These are phyloP conservation scores for Tetramorium simillimum DNA, from an alignment of 1,140 invertebrate species.

Conservation along the genomic window DNA sequence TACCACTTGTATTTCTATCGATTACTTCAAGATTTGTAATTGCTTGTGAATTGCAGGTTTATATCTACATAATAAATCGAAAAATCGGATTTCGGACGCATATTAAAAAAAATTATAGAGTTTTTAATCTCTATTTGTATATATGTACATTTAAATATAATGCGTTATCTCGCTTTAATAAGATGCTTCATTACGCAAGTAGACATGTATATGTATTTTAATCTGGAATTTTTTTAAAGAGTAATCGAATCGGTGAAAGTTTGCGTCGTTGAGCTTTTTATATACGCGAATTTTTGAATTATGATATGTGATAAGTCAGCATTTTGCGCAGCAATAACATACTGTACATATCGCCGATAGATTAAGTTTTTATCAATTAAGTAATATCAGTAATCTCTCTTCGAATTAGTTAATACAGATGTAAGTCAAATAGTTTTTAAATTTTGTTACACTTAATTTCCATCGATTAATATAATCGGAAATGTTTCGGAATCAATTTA, in stretches of 20 bases:
- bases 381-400: slow-evolving; percentile 11
- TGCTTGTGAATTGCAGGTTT: neutral
- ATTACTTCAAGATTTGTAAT: neutral
- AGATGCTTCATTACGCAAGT: neutral
- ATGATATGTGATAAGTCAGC: neutral
- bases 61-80: neutral
- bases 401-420: neutral
- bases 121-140: neutral
- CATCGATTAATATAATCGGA: neutral
- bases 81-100: neutral
- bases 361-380: slow-evolving; percentile 46
- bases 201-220: neutral
- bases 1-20: neutral
- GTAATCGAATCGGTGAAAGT: slow-evolving; percentile 3
- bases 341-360: slow-evolving; percentile 1
- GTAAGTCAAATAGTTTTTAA: neutral
- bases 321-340: slow-evolving; percentile 26
- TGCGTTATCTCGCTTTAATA: neutral
- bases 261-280: neutral
- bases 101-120: neutral
- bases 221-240: neutral
- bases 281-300: neutral
- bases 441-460: neutral
- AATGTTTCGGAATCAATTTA: neutral
- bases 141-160: neutral